Evolutionary conservation across 2,113 vertebrate species (phyloP).

Genomic region (Syngnathoides biaculeatus): DNA sequence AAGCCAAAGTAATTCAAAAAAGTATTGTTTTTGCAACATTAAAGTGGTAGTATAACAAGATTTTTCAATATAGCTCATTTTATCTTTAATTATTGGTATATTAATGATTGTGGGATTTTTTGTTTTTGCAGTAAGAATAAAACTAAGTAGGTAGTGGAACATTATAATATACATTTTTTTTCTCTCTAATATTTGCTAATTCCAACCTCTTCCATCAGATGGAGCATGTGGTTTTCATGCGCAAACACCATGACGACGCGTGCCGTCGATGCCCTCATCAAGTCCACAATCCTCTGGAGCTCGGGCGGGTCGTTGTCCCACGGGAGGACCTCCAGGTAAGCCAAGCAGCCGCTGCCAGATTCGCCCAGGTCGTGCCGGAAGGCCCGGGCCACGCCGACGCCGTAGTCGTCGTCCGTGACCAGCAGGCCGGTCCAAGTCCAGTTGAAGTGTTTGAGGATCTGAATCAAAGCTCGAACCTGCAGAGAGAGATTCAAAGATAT

Average conservation of each 20-base stretch:
- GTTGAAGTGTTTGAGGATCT: conserved; percentile 55
- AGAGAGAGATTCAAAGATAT: conserved; percentile 1
- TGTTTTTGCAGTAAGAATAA: no score
- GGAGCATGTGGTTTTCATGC: conserved; percentile 37
- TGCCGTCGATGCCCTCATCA: conserved; percentile 39
- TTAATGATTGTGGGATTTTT: no score
- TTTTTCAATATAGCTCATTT: no score
- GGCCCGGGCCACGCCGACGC: conserved; percentile 51
- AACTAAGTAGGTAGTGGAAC: no score
- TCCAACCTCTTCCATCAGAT: conserved; percentile 43
- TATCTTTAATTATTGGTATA: no score
- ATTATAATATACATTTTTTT: no score
- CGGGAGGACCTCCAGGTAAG: conserved; percentile 43
- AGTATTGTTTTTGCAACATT: no score
- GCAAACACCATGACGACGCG: conserved; percentile 47
- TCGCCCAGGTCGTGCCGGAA: conserved; percentile 61
- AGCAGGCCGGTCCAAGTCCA: conserved; percentile 66
- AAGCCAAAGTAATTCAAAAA: no score
- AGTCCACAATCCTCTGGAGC: conserved; percentile 19
- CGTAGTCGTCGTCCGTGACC: conserved; percentile 71
- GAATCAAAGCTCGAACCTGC: conserved; percentile 59
- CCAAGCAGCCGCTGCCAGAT: conserved; percentile 36
- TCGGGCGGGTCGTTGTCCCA: conserved; percentile 33
- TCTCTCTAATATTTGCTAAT: background rate
- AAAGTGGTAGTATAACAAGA: no score